Conservation (phyloP, 2,888 invertebrate species). For the Xylota segnis region DNA sequence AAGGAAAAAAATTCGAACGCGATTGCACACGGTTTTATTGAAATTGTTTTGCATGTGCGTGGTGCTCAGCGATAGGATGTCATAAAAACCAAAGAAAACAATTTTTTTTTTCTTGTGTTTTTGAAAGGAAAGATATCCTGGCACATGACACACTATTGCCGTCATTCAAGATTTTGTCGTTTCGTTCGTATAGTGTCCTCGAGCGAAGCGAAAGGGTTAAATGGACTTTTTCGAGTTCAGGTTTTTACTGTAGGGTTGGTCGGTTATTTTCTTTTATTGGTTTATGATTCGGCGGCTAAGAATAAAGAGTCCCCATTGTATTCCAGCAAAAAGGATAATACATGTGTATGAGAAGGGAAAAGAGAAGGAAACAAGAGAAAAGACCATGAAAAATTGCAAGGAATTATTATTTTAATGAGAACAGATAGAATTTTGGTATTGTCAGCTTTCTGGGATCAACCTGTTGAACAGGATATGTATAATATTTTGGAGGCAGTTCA, state of each 20-base stretch:
- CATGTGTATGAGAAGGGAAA: not conserved
- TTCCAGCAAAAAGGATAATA: not conserved
- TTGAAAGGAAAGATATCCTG: constrained; percentile 31
- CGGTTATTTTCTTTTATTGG: constrained; percentile 55
- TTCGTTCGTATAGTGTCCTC: constrained; percentile 15
- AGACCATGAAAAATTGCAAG: constrained; percentile 1
- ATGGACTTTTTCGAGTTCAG: constrained; percentile 17
- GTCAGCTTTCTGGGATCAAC: not conserved
- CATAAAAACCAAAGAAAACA: constrained; percentile 28
- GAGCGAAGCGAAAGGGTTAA: constrained; percentile 65
- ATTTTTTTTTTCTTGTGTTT: not conserved
- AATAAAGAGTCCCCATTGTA: constrained; percentile 47
- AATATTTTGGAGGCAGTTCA: not conserved
- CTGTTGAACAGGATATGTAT: not conserved
- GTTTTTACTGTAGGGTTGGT: constrained; percentile 45
- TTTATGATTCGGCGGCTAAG: constrained; percentile 59
- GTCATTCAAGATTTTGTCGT: constrained; percentile 49
- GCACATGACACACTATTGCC: constrained; percentile 36
- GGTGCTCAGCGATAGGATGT: constrained; percentile 35
- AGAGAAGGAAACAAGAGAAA: not conserved
- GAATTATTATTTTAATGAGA: constrained; percentile 16
- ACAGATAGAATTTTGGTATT: not conserved
- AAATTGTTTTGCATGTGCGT: constrained; percentile 38
- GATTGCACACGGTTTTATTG: constrained; percentile 35
- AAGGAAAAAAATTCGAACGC: not conserved